Evolutionary conservation across 2,888 invertebrate species (phyloP).

Genomic region (Pelosia muscerda): DNA sequence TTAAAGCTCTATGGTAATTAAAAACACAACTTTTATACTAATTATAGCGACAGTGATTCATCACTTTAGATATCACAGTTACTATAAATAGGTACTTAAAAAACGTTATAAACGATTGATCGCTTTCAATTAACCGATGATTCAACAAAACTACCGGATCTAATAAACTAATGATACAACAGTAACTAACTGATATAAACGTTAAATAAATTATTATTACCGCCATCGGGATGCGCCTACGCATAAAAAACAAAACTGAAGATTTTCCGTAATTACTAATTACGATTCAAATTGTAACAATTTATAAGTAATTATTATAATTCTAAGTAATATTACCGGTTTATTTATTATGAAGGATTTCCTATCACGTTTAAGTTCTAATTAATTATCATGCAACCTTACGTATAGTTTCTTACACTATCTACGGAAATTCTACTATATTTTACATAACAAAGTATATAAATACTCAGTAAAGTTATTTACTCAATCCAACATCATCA

Average conservation of each 20-base stretch:
- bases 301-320: constrained; percentile 33
- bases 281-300: constrained; percentile 31
- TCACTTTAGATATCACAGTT: not conserved
- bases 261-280: constrained; percentile 24
- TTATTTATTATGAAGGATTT: constrained; percentile 35
- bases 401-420: constrained; percentile 9
- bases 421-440: constrained; percentile 15
- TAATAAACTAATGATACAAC: constrained; percentile 22
- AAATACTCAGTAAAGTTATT: not conserved
- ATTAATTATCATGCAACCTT: constrained; percentile 44
- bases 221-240: not conserved
- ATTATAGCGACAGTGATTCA: not conserved
- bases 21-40: not conserved
- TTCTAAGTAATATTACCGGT: constrained; percentile 33
- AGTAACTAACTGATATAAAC: constrained; percentile 12
- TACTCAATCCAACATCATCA: not conserved
- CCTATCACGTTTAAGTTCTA: constrained; percentile 32
- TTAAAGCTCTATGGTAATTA: not conserved
- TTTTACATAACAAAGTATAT: not conserved
- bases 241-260: constrained; percentile 10
- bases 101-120: not conserved
- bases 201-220: constrained; percentile 13
- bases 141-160: constrained; percentile 8
- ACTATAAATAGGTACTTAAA: not conserved
- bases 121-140: not conserved